Evolutionary conservation across 2,888 invertebrate species (phyloP).

Genomic region (Brachyopa scutellaris): DNA sequence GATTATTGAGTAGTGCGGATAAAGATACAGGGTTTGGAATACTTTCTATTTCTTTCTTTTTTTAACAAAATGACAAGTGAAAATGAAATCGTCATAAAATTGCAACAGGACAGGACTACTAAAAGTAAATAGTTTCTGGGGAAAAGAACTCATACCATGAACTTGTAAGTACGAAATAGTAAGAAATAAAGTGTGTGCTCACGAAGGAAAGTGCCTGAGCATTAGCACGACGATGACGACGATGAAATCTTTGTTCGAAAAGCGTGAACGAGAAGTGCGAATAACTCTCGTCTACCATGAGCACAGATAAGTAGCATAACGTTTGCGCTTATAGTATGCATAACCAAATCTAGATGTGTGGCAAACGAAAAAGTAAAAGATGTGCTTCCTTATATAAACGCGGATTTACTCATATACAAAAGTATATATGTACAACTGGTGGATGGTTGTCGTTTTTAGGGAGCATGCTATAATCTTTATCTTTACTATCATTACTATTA

Average conservation of each 20-base stretch:
- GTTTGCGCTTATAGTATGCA: slow-evolving; percentile 22
- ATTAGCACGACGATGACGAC: slow-evolving; percentile 48
- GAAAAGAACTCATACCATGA: background rate
- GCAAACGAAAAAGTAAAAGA: too few species aligned
- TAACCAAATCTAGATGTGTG: background rate
- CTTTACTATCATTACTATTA: too few species aligned
- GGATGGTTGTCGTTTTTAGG: too few species aligned
- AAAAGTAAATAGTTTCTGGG: slow-evolving; percentile 36
- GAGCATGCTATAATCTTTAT: too few species aligned
- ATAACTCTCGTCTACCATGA: slow-evolving; percentile 21
- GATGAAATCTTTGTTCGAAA: slow-evolving; percentile 42
- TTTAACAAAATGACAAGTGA: background rate
- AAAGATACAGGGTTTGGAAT: too few species aligned
- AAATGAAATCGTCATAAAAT: slow-evolving; percentile 45
- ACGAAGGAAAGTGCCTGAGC: slow-evolving; percentile 49
- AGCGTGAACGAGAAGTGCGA: slow-evolving; percentile 47
- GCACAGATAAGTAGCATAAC: slow-evolving; percentile 29
- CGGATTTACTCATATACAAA: too few species aligned
- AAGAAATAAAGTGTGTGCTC: slow-evolving; percentile 27
- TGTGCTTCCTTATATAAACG: too few species aligned
- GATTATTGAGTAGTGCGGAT: background rate
- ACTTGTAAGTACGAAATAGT: background rate
- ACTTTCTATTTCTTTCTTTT: background rate
- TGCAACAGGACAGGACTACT: slow-evolving; percentile 36
- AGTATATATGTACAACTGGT: too few species aligned